Evolutionary conservation across 2,113 vertebrate species (phyloP).

Genomic region (Sorex fumeus): DNA sequence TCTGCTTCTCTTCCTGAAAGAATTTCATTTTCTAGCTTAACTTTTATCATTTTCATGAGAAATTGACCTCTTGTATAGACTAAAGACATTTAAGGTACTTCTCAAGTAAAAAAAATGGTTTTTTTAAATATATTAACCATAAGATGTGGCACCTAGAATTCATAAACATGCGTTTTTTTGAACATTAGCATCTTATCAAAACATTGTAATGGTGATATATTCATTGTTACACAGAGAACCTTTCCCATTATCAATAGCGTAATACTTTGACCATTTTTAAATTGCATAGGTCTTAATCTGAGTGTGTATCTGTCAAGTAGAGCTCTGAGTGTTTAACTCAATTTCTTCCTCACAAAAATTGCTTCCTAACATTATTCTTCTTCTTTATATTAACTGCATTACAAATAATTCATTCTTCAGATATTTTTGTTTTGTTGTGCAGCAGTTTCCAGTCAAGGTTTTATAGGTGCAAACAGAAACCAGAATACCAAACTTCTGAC

Average conservation of each 20-base stretch:
- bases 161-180: conserved; percentile 68
- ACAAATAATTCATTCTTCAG: conserved; percentile 71
- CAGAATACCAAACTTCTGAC: conserved; percentile 61
- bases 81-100: conserved; percentile 20
- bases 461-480: conserved; percentile 34
- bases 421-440: conserved; percentile 51
- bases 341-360: conserved; percentile 74
- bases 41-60: conserved; percentile 59
- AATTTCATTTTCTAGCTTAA: conserved; percentile 42
- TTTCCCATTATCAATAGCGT: conserved; percentile 79
- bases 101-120: conserved; percentile 61
- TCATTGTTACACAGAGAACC: conserved; percentile 75
- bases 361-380: conserved; percentile 62
- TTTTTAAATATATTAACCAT: conserved; percentile 62
- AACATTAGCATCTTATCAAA: conserved; percentile 81
- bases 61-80: conserved; percentile 42
- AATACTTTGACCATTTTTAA: conserved; percentile 83
- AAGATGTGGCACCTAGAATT: conserved; percentile 64
- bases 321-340: conserved; percentile 77
- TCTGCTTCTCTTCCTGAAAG: conserved; percentile 14
- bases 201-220: conserved; percentile 73
- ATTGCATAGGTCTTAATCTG: conserved; percentile 77
- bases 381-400: conserved; percentile 62
- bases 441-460: conserved; percentile 53
- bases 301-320: conserved; percentile 78